These are phyloP conservation scores for Macrochelys suwanniensis DNA, from an alignment of 2,797 vertebrate species.

Conservation along the genomic window DNA sequence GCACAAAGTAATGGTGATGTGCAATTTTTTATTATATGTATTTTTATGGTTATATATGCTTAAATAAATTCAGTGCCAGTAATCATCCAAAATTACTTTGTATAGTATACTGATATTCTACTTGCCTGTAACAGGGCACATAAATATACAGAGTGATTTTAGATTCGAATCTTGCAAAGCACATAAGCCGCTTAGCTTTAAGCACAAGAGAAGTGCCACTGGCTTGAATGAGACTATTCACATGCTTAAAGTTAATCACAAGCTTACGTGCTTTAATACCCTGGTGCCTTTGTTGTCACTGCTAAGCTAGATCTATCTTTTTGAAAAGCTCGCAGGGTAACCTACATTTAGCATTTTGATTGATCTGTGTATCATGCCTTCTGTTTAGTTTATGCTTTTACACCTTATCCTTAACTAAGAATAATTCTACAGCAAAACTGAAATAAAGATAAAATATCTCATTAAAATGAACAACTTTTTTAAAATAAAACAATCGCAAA, in stretches of 20 bases:
- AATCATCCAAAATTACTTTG: background rate
- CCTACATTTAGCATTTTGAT: background rate
- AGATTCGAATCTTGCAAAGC: background rate
- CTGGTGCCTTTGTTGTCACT: background rate
- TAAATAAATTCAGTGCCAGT: background rate
- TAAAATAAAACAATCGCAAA: background rate
- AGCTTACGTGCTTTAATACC: background rate
- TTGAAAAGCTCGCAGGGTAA: background rate
- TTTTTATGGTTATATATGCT: background rate
- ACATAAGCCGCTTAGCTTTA: background rate
- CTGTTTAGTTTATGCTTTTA: background rate
- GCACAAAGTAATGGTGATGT: background rate
- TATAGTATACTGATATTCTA: background rate
- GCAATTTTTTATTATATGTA: background rate
- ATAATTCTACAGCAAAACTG: background rate
- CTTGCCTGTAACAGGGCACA: background rate
- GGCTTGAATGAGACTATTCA: background rate
- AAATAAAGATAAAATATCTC: background rate
- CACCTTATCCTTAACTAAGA: background rate
- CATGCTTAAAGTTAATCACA: background rate
- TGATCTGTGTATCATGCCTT: background rate
- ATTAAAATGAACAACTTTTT: slow-evolving; percentile 9
- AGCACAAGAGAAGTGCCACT: background rate
- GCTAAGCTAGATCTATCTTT: background rate
- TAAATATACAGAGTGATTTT: background rate